A percentile compares a stretch with the other conserved stretches of the same genome.
Conservation (phyloP, 2,113 vertebrate genomes). For the Lontra canadensis region DNA sequence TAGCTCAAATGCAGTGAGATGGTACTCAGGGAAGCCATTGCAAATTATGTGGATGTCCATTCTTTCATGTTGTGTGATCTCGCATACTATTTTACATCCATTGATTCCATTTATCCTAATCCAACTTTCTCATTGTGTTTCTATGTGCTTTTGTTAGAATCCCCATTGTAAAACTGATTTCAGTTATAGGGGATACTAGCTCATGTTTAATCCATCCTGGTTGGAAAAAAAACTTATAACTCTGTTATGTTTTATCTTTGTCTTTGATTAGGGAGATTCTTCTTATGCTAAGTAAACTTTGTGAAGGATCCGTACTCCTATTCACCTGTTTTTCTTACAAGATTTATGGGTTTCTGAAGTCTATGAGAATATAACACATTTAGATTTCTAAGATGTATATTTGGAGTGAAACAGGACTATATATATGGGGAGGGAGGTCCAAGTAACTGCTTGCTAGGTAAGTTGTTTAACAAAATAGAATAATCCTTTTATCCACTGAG, state of each 20-base stretch:
- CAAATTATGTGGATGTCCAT: background rate
- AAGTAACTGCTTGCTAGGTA: slow-evolving; percentile 32
- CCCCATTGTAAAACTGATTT: slow-evolving; percentile 27
- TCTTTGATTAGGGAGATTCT: background rate
- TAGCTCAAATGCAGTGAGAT: slow-evolving; percentile 3
- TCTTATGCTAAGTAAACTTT: background rate
- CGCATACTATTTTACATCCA: background rate
- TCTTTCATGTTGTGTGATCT: background rate
- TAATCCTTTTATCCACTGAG: background rate
- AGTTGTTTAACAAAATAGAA: slow-evolving; percentile 45
- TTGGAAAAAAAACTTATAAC: background rate
- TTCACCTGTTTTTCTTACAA: slow-evolving; percentile 29
- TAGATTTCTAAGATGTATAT: background rate
- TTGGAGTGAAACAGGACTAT: background rate
- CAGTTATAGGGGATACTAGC: background rate
- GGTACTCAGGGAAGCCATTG: background rate
- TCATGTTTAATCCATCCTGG: slow-evolving; percentile 42
- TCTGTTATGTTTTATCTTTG: background rate
- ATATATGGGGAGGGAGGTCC: background rate
- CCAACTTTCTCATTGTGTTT: background rate
- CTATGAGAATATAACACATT: background rate
- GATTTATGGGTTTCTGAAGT: slow-evolving; percentile 35
- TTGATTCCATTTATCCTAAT: slow-evolving; percentile 44
- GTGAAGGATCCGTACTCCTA: background rate
- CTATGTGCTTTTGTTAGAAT: background rate